Percentiles rank a stretch among this genome's conserved stretches.
These are phyloP conservation scores for Mylabris sibirica DNA, from an alignment of 2,888 invertebrate genomes.

Conservation along the genomic window DNA sequence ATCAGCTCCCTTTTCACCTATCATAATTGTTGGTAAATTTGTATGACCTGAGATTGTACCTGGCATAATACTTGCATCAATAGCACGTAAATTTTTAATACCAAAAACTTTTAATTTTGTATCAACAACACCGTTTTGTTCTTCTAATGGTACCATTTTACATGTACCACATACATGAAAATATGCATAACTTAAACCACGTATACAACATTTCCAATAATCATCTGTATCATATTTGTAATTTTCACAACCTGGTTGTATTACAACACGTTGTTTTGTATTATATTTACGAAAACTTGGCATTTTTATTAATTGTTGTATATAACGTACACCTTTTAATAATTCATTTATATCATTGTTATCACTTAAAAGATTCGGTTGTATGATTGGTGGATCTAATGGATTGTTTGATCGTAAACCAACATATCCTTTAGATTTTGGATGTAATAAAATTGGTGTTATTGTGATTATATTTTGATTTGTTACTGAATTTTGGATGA, in stretches of 20 bases:
- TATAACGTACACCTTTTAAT: slow-evolving; percentile 60
- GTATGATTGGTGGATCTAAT: slow-evolving; percentile 73
- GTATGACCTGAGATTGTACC: slow-evolving; percentile 71
- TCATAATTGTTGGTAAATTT: slow-evolving; percentile 74
- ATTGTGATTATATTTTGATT: slow-evolving; percentile 37
- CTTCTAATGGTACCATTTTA: slow-evolving; percentile 19
- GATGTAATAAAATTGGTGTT: slow-evolving; percentile 66
- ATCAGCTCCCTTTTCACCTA: slow-evolving; percentile 76
- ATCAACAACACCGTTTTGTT: slow-evolving; percentile 60
- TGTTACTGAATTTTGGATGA: no score
- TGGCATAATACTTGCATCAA: slow-evolving; percentile 74
- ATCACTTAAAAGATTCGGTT: slow-evolving; percentile 81
- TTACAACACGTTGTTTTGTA: slow-evolving; percentile 56
- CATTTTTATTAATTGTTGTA: slow-evolving; percentile 62
- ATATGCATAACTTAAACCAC: slow-evolving; percentile 45
- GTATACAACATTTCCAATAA: slow-evolving; percentile 76
- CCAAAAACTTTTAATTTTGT: slow-evolving; percentile 70
- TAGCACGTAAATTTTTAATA: slow-evolving; percentile 68
- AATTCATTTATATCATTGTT: slow-evolving; percentile 61
- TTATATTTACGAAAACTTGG: slow-evolving; percentile 62
- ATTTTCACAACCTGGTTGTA: slow-evolving; percentile 65
- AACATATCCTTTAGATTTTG: slow-evolving; percentile 74
- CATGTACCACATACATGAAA: slow-evolving; percentile 66
- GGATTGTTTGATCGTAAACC: slow-evolving; percentile 76
- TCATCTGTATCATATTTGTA: slow-evolving; percentile 67